Evolutionary conservation across 2,113 vertebrate species (phyloP).

Genomic region (Elephas maximus): DNA sequence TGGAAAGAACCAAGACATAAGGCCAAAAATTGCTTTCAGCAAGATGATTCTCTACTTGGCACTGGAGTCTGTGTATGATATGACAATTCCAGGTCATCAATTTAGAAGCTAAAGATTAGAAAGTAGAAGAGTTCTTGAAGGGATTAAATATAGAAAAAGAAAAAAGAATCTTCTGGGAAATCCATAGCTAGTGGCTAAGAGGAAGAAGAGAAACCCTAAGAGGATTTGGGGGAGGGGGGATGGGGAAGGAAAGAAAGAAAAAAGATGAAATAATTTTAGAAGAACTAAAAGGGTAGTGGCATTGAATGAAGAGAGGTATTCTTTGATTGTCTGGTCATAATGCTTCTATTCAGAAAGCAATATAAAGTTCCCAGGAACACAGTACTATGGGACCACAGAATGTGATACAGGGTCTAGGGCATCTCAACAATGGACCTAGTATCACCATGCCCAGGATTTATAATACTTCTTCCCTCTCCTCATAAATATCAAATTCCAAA

Average conservation of each 20-base stretch:
- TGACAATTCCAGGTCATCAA: conserved; percentile 7
- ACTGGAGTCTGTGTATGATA: background rate
- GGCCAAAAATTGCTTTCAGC: background rate
- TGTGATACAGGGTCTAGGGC: background rate
- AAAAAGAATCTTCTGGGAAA: conserved; percentile 49
- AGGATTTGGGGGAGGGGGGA: background rate
- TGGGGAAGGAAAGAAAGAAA: too few species aligned
- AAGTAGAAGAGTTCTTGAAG: conserved; percentile 39
- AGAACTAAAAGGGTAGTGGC: conserved; percentile 31
- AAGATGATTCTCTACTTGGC: background rate
- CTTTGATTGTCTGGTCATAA: background rate
- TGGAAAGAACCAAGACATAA: background rate
- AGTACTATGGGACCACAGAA: background rate
- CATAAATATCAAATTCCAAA: background rate
- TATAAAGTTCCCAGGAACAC: conserved; percentile 12
- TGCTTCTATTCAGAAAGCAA: background rate
- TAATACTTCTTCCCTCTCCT: background rate
- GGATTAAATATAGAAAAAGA: conserved; percentile 27
- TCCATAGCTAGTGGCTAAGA: background rate
- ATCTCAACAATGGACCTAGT: background rate
- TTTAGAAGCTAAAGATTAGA: conserved; percentile 41
- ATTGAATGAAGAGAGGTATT: background rate
- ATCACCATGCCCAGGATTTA: background rate
- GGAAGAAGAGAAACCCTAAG: background rate
- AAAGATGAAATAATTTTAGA: background rate